A percentile compares a stretch with the other conserved stretches of the same genome.
phyloP scores from a whole-genome alignment of 2,888 invertebrate genomes.

The Oegoconia quadripuncta region DNA sequence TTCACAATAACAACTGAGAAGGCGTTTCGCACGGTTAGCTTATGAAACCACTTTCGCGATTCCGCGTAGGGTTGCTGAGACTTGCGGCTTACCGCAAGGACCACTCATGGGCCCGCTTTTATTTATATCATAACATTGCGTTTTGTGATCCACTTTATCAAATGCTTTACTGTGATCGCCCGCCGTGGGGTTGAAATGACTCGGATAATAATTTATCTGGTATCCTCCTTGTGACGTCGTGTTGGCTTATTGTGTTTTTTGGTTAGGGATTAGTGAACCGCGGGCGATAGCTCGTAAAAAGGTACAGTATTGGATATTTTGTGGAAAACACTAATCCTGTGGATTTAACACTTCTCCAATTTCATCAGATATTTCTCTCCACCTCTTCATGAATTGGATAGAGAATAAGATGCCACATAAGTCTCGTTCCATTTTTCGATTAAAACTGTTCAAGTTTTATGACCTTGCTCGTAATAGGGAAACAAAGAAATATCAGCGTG shows the following conservation, averaged over 20 bases:
- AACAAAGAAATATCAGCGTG: conserved; percentile 40
- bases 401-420: neutral
- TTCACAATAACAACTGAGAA: conserved; percentile 76
- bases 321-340: conserved; percentile 42
- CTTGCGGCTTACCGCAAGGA: conserved; percentile 68
- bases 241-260: conserved; percentile 73
- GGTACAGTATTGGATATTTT: conserved; percentile 45
- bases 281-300: conserved; percentile 56
- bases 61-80: conserved; percentile 33
- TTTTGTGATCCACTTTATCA: conserved; percentile 78
- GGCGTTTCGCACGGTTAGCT: conserved; percentile 78
- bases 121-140: conserved; percentile 69
- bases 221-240: conserved; percentile 49
- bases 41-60: conserved; percentile 66
- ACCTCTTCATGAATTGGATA: too few species aligned
- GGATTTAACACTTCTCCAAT: too few species aligned
- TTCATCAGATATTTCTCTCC: too few species aligned
- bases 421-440: conserved; percentile 35
- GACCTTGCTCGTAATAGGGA: conserved; percentile 42
- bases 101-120: conserved; percentile 68
- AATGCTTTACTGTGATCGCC: conserved; percentile 69
- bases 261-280: conserved; percentile 62
- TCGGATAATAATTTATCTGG: conserved; percentile 67
- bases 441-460: conserved; percentile 57
- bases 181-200: conserved; percentile 64